A percentile compares a stretch with the other conserved stretches of the same genome.
phyloP scores from a whole-genome alignment of 2,888 invertebrate genomes.

The Uropetala carovei region DNA sequence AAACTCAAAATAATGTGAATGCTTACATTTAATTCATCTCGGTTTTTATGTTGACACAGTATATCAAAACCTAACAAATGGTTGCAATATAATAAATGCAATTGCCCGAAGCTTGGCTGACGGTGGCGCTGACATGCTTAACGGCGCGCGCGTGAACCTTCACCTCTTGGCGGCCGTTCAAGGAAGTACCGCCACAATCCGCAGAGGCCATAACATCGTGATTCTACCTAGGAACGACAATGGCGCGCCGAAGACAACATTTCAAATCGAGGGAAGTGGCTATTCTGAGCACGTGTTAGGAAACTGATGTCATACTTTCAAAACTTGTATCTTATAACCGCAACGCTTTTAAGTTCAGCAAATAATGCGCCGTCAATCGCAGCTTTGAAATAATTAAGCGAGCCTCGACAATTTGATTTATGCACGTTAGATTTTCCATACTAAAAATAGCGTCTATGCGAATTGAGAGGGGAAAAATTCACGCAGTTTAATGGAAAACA shows the following conservation, averaged over 20 bases:
- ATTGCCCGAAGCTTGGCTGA: not conserved
- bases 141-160: not conserved
- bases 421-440: too few relatives aligned
- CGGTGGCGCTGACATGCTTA: not conserved
- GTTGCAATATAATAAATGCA: not conserved
- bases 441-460: too few relatives aligned
- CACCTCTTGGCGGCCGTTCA: not conserved
- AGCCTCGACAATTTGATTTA: too few relatives aligned
- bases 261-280: not conserved
- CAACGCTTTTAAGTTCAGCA: too few relatives aligned
- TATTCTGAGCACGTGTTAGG: too few relatives aligned
- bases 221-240: not conserved
- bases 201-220: too few relatives aligned
- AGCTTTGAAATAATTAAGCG: too few relatives aligned
- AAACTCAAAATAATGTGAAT: not conserved
- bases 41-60: not conserved
- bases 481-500: too few relatives aligned
- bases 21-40: not conserved
- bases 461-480: too few relatives aligned
- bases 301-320: too few relatives aligned
- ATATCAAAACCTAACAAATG: not conserved
- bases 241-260: not conserved
- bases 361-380: too few relatives aligned
- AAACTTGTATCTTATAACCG: too few relatives aligned
- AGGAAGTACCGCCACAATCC: not conserved